phyloP scores from a whole-genome alignment of 2,888 invertebrate genomes.

The Spisula solida region DNA sequence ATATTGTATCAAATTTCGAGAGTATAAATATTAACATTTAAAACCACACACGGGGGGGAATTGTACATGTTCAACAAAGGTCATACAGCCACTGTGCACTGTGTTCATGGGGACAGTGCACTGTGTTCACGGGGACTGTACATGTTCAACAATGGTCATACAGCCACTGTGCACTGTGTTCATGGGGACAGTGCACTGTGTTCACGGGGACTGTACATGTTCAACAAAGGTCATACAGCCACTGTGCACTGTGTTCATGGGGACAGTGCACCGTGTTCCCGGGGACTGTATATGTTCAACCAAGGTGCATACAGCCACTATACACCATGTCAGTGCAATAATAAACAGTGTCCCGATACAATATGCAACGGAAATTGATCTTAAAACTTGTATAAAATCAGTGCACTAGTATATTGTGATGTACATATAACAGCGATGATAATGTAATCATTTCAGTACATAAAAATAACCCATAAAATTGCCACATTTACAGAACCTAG shows the following conservation, averaged over 20 bases:
- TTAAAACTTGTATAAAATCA: not conserved
- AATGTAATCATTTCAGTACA: too few species aligned
- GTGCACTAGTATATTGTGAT: not conserved
- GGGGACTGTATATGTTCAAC: slow-evolving; percentile 5
- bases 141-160: too few species aligned
- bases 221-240: too few species aligned
- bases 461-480: too few species aligned
- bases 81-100: too few species aligned
- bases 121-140: too few species aligned
- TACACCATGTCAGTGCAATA: not conserved
- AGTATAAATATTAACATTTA: not conserved
- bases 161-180: too few species aligned
- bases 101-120: too few species aligned
- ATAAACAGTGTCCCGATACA: not conserved
- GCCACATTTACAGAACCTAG: too few species aligned
- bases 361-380: not conserved
- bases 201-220: slow-evolving; percentile 8
- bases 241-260: too few species aligned
- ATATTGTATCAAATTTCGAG: not conserved
- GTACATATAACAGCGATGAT: not conserved
- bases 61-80: not conserved
- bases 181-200: too few species aligned
- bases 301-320: not conserved
- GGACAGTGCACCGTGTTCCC: too few species aligned
- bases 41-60: not conserved